phyloP scores from a whole-genome alignment of 2,113 vertebrate genomes.

The Baryphthengus martii region DNA sequence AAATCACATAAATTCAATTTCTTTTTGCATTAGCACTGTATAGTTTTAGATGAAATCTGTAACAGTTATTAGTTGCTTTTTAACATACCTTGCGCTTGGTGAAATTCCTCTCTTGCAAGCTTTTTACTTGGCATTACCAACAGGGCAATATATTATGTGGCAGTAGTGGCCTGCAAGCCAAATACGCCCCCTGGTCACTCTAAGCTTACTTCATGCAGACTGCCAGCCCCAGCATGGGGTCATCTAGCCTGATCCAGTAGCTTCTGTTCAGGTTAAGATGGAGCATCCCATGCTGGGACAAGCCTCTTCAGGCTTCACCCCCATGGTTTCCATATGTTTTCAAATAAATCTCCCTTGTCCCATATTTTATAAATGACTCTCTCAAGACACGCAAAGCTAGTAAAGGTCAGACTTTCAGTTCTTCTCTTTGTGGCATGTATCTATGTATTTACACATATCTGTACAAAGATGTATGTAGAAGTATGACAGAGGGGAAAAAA shows the following conservation, averaged over 20 bases:
- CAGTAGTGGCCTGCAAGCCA: neutral
- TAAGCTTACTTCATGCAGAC: neutral
- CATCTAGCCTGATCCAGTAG: neutral
- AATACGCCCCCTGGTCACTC: neutral
- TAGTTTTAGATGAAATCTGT: neutral
- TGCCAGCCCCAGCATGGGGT: neutral
- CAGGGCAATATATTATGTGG: fast-evolving
- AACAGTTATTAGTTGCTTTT: neutral
- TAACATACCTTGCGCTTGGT: too few species aligned
- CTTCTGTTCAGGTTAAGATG: constrained; percentile 15
- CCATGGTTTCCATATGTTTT: constrained; percentile 20
- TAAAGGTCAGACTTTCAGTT: neutral
- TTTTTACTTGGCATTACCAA: neutral
- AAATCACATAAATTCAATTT: neutral
- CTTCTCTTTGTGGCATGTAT: neutral
- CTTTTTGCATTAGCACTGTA: neutral
- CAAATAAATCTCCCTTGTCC: constrained; percentile 21
- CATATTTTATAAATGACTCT: constrained; percentile 9
- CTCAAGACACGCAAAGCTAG: neutral
- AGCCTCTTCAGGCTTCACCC: constrained; percentile 4
- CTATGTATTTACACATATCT: neutral
- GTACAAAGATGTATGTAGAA: neutral
- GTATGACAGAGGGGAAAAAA: neutral
- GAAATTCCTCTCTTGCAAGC: neutral
- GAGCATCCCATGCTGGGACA: constrained; percentile 5